These are phyloP conservation scores for Julus scanicus DNA, from an alignment of 2,888 invertebrate genomes.

Conservation along the genomic window DNA sequence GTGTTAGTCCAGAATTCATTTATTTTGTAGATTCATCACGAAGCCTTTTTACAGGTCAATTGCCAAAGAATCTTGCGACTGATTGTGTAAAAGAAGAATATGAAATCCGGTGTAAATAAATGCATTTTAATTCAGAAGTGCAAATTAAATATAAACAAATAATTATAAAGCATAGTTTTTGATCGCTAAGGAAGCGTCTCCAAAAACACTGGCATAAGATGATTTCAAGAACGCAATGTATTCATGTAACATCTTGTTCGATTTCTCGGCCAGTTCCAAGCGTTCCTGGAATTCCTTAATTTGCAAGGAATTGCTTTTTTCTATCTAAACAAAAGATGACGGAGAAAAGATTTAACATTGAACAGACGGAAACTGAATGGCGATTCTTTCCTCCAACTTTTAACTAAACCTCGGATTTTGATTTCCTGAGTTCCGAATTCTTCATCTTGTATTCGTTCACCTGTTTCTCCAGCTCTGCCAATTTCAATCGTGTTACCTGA, in stretches of 20 bases:
- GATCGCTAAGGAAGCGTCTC: slow-evolving; percentile 51
- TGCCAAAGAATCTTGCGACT: too few relatives aligned
- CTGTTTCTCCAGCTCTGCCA: slow-evolving; percentile 54
- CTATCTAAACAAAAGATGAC: not conserved
- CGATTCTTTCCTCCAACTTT: not conserved
- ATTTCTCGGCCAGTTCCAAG: slow-evolving; percentile 39
- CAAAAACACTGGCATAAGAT: slow-evolving; percentile 57
- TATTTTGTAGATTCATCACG: too few relatives aligned
- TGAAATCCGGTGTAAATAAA: too few relatives aligned
- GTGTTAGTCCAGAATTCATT: too few relatives aligned
- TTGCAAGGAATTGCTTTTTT: not conserved
- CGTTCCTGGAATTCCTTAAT: slow-evolving; percentile 53
- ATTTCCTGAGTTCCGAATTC: slow-evolving; percentile 12
- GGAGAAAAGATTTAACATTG: not conserved
- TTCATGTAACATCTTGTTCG: slow-evolving; percentile 54
- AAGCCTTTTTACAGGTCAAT: too few relatives aligned
- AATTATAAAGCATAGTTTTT: slow-evolving; percentile 36
- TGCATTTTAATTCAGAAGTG: too few relatives aligned
- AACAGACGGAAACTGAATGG: not conserved
- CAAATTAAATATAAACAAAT: not conserved
- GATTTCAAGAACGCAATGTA: slow-evolving; percentile 57
- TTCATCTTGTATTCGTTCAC: slow-evolving; percentile 45
- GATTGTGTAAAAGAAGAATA: too few relatives aligned
- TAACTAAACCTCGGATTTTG: slow-evolving; percentile 32
- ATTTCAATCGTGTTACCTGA: not conserved